These are phyloP conservation scores for Drosophila diplacantha DNA, from an alignment of 2,888 invertebrate genomes.

Conservation along the genomic window DNA sequence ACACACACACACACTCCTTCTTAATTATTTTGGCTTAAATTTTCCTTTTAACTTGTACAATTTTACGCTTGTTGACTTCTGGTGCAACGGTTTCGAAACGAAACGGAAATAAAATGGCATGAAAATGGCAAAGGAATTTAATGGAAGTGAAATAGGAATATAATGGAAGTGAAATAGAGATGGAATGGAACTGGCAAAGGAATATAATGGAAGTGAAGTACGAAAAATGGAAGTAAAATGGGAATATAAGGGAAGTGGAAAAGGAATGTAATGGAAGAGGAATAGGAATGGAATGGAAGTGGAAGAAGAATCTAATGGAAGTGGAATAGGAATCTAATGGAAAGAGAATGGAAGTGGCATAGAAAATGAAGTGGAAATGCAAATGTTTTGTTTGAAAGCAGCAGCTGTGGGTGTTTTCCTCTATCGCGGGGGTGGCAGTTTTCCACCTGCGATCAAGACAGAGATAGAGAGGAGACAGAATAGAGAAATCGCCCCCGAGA, in stretches of 20 bases:
- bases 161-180: neutral
- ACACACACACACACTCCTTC: neutral
- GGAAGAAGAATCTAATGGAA: neutral
- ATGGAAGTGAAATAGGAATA: neutral
- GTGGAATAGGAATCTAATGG: constrained; percentile 8
- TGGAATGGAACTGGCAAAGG: neutral
- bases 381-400: constrained; percentile 16
- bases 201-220: constrained; percentile 6
- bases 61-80: constrained; percentile 60
- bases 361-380: neutral
- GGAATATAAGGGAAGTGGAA: no score
- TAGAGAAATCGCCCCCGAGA: constrained; percentile 15
- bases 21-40: constrained; percentile 25
- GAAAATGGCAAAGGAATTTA: constrained; percentile 13
- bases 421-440: constrained; percentile 5
- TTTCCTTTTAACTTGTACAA: constrained; percentile 59
- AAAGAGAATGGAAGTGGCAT: neutral
- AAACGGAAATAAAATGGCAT: constrained; percentile 5
- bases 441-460: constrained; percentile 17
- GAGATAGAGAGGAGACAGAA: neutral
- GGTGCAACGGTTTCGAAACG: constrained; percentile 34
- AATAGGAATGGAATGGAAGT: neutral
- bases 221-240: no score
- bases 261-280: neutral
- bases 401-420: constrained; percentile 15